Base-by-base conservation (phyloP, 2,113 vertebrate genomes). In the Solenodon paradoxus region DNA sequence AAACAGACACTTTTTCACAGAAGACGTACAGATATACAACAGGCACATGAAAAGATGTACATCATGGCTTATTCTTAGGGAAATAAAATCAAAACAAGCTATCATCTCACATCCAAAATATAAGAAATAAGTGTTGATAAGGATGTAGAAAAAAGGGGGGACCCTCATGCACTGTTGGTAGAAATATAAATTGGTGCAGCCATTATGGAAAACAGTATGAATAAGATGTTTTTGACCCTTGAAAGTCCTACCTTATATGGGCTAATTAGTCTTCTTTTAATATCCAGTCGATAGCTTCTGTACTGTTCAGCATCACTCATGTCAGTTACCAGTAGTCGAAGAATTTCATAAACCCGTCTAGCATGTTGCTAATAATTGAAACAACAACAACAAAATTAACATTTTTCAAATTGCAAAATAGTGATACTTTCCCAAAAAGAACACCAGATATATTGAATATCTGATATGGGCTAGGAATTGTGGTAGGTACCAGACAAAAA, bases 321-420 rank as follows among this genome's bases (percentile, higher is more conserved):
- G 98, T 99, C 99, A 89, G 99, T 99, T 75, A 98, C 99, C 97
- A 99, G 98, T 75, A 99, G 98, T 24, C 99, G 99, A 64, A 99
- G 99, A 96, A 99, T 99, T 98, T 99, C 99, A 94, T 99, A 99
- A 96, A 99, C 99, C 81, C 99, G 98, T 91, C 99, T 99, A 26
- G 99, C 98, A 97, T 99, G 99, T 99, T 99, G 99, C 99, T 99
- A 68, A 93, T 69, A 95, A 94, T 94, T 69, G 35, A 97, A 98
- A 96, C 40, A 97, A 78, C 95, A 98, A 98, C 93, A 96, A 66
- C 95, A 69, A 90, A 75, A 74, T 49, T 2, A 91, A 96, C 0
- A 35, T 61, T 81, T n/a, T 81, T 93, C 35, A 91, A 88, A 91
- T 64, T 84, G 59, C 40, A 71, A 57, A 94, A 87, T 15, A 77